Percentiles rank a stretch among this genome's conserved stretches.
phyloP scores from a whole-genome alignment of 2,888 invertebrate species.

The Drosophila meridionalis region DNA sequence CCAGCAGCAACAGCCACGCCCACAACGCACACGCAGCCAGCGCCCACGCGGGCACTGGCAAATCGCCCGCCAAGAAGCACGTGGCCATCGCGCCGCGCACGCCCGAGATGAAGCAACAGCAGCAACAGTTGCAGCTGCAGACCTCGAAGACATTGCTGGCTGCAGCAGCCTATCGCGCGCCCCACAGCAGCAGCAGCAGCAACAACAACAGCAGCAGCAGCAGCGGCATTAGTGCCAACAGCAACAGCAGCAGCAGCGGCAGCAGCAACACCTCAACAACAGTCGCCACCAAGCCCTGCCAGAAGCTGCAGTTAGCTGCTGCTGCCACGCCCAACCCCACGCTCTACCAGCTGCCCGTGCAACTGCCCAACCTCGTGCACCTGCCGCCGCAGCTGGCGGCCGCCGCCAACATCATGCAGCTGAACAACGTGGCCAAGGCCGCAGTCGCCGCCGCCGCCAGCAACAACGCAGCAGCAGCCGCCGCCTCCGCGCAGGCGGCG shows the following conservation, averaged over 20 bases:
- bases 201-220: slow-evolving; percentile 16
- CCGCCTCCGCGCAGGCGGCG: slow-evolving; percentile 77
- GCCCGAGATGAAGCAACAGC: slow-evolving; percentile 82
- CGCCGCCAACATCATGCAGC: slow-evolving; percentile 85
- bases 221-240: slow-evolving; percentile 21
- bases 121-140: slow-evolving; percentile 64
- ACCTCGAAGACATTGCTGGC: slow-evolving; percentile 49
- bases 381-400: slow-evolving; percentile 87
- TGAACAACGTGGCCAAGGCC: slow-evolving; percentile 83
- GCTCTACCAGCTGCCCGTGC: slow-evolving; percentile 87
- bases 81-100: slow-evolving; percentile 85
- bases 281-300: slow-evolving; percentile 48
- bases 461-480: slow-evolving; percentile 67
- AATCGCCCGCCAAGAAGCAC: slow-evolving; percentile 85
- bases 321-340: slow-evolving; percentile 73
- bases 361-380: slow-evolving; percentile 88
- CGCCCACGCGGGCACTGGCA: slow-evolving; percentile 69
- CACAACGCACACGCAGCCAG: slow-evolving; percentile 76
- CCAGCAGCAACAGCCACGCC: slow-evolving; percentile 63
- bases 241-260: slow-evolving; percentile 26
- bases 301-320: slow-evolving; percentile 46
- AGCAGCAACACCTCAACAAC: slow-evolving; percentile 32
- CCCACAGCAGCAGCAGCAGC: slow-evolving; percentile 12
- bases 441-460: slow-evolving; percentile 72
- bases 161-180: slow-evolving; percentile 41